Evolutionary conservation across 2,797 vertebrate species (phyloP).

Genomic region (Gymnothorax javanicus): DNA sequence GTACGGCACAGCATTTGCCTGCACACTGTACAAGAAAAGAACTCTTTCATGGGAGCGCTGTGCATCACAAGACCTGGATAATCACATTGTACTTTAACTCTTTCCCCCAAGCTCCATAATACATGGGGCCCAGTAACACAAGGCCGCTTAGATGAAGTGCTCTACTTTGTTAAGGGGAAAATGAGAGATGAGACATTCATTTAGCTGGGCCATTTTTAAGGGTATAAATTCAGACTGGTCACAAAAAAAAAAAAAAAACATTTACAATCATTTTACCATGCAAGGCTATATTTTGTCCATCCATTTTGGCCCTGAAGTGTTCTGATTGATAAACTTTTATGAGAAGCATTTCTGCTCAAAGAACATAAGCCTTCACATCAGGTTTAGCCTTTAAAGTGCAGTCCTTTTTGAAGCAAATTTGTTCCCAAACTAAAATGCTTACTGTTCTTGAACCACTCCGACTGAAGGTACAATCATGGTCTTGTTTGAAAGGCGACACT

Average conservation of each 20-base stretch:
- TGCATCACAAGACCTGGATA: constrained; percentile 77
- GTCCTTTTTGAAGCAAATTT: too few species aligned
- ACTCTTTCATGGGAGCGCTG: constrained; percentile 64
- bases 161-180: background rate
- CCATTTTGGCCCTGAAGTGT: background rate
- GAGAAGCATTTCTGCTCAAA: background rate
- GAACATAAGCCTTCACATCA: background rate
- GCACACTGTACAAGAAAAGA: constrained; percentile 57
- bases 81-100: constrained; percentile 67
- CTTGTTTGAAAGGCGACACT: too few species aligned
- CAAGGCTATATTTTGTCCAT: constrained; percentile 6
- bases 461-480: too few species aligned
- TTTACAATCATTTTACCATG: background rate
- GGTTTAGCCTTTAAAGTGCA: background rate
- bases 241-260: background rate
- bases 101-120: constrained; percentile 27
- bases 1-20: constrained; percentile 40
- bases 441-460: too few species aligned
- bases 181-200: background rate
- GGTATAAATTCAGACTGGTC: background rate
- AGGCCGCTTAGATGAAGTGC: background rate
- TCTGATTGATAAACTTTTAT: background rate
- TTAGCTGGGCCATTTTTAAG: background rate
- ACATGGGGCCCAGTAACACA: background rate
- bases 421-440: too few species aligned